A percentile compares a stretch with the other conserved stretches of the same genome.
These are phyloP conservation scores for Congeria kusceri DNA, from an alignment of 2,888 invertebrate genomes.

Conservation along the genomic window DNA sequence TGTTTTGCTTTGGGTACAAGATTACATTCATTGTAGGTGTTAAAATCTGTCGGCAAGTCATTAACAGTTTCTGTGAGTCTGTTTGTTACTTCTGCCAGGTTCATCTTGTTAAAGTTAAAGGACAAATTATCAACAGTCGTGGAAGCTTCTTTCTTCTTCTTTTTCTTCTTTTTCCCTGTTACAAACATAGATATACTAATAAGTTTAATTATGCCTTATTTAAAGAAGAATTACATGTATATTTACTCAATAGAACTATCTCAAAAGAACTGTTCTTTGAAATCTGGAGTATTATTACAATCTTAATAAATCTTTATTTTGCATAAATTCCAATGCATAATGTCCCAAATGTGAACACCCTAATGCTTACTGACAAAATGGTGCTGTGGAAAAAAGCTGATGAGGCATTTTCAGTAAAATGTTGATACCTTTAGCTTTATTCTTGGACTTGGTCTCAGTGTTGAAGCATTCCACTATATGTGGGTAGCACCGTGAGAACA, in stretches of 20 bases:
- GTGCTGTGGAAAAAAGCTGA: too few relatives aligned
- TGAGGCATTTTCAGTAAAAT: too few relatives aligned
- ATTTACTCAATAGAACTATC: too few relatives aligned
- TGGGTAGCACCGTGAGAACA: constrained; percentile 74
- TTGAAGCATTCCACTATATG: constrained; percentile 62
- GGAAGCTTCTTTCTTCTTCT: constrained; percentile 1
- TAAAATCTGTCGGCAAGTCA: constrained; percentile 38
- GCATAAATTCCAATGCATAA: too few relatives aligned
- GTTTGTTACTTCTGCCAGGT: constrained; percentile 32
- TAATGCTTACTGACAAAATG: too few relatives aligned
- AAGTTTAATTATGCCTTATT: too few relatives aligned
- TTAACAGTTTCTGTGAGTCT: constrained; percentile 31
- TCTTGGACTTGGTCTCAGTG: constrained; percentile 37
- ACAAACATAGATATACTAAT: constrained; percentile 3
- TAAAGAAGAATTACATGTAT: too few relatives aligned
- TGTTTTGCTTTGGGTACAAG: constrained; percentile 38
- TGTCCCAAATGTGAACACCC: too few relatives aligned
- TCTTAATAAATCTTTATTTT: too few relatives aligned
- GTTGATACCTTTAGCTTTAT: constrained; percentile 50
- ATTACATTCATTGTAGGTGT: constrained; percentile 31
- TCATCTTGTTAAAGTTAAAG: constrained; percentile 51
- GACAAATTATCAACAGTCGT: constrained; percentile 37
- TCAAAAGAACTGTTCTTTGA: neutral
- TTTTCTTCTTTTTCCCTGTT: constrained; percentile 55
- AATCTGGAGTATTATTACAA: too few relatives aligned